Evolutionary conservation across 2,113 vertebrate species (phyloP), one percentile per base, ranked within the genome.

Genomic region (Rhegmatorhina hoffmannsi): DNA sequence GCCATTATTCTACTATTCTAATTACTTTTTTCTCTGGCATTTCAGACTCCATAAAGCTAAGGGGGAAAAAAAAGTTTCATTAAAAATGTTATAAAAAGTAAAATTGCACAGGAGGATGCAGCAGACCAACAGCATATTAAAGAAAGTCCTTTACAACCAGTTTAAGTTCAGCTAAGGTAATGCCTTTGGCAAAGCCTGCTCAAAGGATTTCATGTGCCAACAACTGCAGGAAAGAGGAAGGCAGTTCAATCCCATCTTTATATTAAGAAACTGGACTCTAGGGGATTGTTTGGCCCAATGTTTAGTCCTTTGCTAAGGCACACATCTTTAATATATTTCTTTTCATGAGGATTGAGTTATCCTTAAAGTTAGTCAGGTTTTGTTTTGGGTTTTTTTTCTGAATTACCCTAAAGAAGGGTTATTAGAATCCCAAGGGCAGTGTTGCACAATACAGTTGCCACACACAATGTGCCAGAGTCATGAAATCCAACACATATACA

Each of bases 61-160:
- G 64, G 49, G 60, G 9, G 87, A 95, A 89, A 69, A 80, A 96
- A 89, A 69, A 79, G 40, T 70, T 85, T 96, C 59, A 90, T 90
- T 92, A 77, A 82, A 90, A 88, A 59, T 44, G 43, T 70, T 88
- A 67, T 62, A 88, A 94, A 94, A 83, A 74, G 29, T 59, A 67
- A 89, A 93, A 95, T 40, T 77, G 47, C 33, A 77, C 23, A 64
- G 36, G 17, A 94, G 9, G 25, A 83, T 75, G 67, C 19, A 84
- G 40, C 17, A 58, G 59, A 83, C 31, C 33, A 84, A 70, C 67
- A 83, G 33, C 44, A 84, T 50, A 83, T 83, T 85, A 62, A 80
- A 73, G 38, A 75, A 78, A 75, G 17, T 44, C 36, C 18, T 84
- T 77, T 78, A 52, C 34, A 92, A n/a, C 11, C 31, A 50, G 34